Evolutionary conservation across 2,888 invertebrate genomes (phyloP).

Genomic region (Apodemia zela): DNA sequence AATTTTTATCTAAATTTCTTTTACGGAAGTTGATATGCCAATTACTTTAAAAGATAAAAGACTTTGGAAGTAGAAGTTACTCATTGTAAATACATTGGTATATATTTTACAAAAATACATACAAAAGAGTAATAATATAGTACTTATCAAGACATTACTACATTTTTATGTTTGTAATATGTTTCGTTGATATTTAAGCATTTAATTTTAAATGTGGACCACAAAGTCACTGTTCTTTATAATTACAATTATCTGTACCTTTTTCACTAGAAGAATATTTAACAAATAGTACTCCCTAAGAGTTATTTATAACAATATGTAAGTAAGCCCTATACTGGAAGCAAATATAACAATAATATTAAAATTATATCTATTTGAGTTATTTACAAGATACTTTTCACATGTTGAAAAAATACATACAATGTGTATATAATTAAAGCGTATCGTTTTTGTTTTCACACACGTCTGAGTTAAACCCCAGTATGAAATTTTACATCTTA

Average conservation of each 20-base stretch:
- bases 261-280: constrained; percentile 36
- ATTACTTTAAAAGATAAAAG: constrained; percentile 52
- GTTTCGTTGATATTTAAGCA: constrained; percentile 73
- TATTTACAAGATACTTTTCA: constrained; percentile 69
- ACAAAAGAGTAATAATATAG: constrained; percentile 63
- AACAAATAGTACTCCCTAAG: constrained; percentile 45
- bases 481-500: constrained; percentile 66
- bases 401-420: constrained; percentile 56
- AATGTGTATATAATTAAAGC: constrained; percentile 68
- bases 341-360: constrained; percentile 69
- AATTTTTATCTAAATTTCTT: constrained; percentile 64
- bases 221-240: constrained; percentile 34
- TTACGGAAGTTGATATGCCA: constrained; percentile 80
- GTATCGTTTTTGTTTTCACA: constrained; percentile 72
- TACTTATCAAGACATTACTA: constrained; percentile 59
- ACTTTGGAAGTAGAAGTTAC: constrained; percentile 70
- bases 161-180: constrained; percentile 64
- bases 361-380: constrained; percentile 59
- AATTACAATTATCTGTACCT: constrained; percentile 5
- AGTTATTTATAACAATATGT: constrained; percentile 57
- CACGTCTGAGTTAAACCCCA: constrained; percentile 62
- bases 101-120: constrained; percentile 79
- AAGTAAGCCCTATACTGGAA: constrained; percentile 69
- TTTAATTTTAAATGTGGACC: constrained; percentile 62
- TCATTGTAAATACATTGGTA: constrained; percentile 72